These are phyloP conservation scores for Boloria selene DNA, from an alignment of 2,888 invertebrate species.

Conservation along the genomic window DNA sequence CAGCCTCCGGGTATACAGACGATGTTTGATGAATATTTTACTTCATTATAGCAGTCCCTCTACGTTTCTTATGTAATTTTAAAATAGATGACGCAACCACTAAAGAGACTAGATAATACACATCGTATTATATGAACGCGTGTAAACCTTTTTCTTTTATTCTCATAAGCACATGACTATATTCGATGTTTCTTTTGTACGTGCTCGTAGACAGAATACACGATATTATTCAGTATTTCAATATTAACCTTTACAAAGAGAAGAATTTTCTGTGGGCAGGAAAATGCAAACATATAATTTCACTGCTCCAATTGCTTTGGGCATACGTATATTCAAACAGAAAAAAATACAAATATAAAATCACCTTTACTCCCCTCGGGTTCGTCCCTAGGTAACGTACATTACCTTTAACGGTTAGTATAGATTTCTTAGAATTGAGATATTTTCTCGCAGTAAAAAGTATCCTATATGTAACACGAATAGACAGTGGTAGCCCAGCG, in stretches of 20 bases:
- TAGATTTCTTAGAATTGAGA: no score
- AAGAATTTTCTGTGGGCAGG: neutral
- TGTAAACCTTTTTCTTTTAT: slow-evolving; percentile 18
- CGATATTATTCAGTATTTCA: slow-evolving; percentile 16
- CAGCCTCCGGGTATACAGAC: slow-evolving; percentile 66
- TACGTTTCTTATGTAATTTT: slow-evolving; percentile 60
- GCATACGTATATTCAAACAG: neutral
- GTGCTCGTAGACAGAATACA: neutral
- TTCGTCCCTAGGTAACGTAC: no score
- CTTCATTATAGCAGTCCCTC: slow-evolving; percentile 73
- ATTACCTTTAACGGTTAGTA: no score
- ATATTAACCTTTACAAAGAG: neutral
- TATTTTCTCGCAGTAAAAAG: no score
- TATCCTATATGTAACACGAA: no score
- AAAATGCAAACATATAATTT: neutral
- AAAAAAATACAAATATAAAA: neutral
- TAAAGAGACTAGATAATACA: slow-evolving; percentile 24
- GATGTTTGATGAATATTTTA: slow-evolving; percentile 77
- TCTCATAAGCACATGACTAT: slow-evolving; percentile 3
- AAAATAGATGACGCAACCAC: slow-evolving; percentile 51
- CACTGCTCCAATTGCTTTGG: neutral
- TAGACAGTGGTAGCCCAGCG: no score
- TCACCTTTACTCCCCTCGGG: no score
- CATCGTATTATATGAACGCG: slow-evolving; percentile 28
- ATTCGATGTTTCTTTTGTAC: neutral